These are phyloP conservation scores for Neostethus bicornis DNA, from an alignment of 2,797 vertebrate genomes.

Conservation along the genomic window DNA sequence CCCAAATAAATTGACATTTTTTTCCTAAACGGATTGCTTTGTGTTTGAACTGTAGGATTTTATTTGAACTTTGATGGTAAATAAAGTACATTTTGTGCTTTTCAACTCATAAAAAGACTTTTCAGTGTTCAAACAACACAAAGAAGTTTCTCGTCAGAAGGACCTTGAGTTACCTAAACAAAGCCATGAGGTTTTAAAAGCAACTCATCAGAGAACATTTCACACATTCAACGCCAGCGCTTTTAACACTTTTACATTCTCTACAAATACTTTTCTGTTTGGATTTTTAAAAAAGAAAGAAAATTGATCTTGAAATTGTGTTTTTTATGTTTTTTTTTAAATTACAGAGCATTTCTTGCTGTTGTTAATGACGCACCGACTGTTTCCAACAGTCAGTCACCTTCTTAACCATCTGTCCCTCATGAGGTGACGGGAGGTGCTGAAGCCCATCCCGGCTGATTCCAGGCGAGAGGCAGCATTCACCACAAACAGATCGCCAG, in stretches of 20 bases:
- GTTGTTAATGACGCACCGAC: neutral
- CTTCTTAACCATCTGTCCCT: no score
- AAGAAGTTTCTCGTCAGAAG: neutral
- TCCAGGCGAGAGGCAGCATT: no score
- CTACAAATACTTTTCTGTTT: neutral
- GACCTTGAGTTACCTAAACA: slow-evolving; percentile 1
- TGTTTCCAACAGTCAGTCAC: neutral
- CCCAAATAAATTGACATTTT: neutral
- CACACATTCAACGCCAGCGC: neutral
- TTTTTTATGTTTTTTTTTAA: no score
- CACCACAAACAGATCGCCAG: no score
- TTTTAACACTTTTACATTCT: neutral
- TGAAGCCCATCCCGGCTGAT: no score
- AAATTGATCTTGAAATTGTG: neutral
- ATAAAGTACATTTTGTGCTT: neutral
- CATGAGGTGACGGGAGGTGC: no score
- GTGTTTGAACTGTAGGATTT: neutral
- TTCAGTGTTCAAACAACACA: neutral
- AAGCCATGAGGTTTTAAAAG: neutral
- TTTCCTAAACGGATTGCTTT: neutral
- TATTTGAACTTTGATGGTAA: neutral
- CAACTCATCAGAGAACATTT: neutral
- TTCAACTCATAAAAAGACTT: neutral
- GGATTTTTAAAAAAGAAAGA: neutral
- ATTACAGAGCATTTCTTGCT: neutral